A percentile compares a stretch with the other conserved stretches of the same genome.
phyloP scores from a whole-genome alignment of 2,888 invertebrate genomes.

The Herminia tarsipennalis region DNA sequence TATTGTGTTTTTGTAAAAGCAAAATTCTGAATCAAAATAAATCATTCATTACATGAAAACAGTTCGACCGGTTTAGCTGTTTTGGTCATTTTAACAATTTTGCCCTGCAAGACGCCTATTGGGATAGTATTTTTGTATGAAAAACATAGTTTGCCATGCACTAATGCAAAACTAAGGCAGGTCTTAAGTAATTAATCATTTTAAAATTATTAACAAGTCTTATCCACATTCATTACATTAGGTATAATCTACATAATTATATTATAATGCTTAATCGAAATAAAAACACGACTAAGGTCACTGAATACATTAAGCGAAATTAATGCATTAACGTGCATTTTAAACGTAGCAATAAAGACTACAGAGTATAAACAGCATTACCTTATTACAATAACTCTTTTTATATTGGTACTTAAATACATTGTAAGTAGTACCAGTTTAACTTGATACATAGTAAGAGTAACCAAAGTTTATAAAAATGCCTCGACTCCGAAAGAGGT shows the following conservation, averaged over 20 bases:
- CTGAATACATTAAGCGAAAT: conserved; percentile 22
- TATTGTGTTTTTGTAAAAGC: too few relatives aligned
- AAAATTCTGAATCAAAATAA: too few relatives aligned
- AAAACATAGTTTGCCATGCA: neutral
- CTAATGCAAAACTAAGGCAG: neutral
- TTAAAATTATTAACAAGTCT: neutral
- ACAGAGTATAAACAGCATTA: conserved; percentile 12
- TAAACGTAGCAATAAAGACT: conserved; percentile 18
- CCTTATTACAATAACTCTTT: neutral
- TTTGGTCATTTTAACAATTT: too few relatives aligned
- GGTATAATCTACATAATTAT: neutral
- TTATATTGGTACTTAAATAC: conserved; percentile 11
- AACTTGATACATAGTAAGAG: conserved; percentile 11
- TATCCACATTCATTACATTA: neutral
- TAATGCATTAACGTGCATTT: conserved; percentile 12
- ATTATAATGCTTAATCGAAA: conserved; percentile 1
- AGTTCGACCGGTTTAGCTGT: too few relatives aligned
- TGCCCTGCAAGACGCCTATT: too few relatives aligned
- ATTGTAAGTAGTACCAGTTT: conserved; percentile 2
- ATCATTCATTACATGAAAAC: too few relatives aligned
- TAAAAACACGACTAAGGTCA: conserved; percentile 9
- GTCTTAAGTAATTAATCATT: neutral
- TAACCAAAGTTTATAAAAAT: too few relatives aligned
- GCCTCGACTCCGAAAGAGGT: too few relatives aligned
- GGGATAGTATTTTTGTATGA: too few relatives aligned